Evolutionary conservation across 2,888 invertebrate species (phyloP), one percentile per base, ranked within the genome.

Genomic region (Cerceris ruficornis): DNA sequence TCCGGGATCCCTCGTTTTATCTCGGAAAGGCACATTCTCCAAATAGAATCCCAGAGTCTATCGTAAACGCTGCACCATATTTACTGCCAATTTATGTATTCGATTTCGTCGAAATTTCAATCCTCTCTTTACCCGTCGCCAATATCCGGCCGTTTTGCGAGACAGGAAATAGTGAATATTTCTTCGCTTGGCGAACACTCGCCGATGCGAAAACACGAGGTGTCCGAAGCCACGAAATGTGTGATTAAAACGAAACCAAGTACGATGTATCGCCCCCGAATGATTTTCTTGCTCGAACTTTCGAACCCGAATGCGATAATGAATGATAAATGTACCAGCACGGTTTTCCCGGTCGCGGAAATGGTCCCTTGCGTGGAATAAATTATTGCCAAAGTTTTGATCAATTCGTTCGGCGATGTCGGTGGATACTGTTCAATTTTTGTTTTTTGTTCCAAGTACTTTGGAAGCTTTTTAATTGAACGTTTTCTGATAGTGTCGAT

Each of bases 21-120:
- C 13, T n/a, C 13, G n/a, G 50, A 50, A 13, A 50, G 6, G 13
- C 17, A 52, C n/a, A 52, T 41, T 55, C 11, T 17, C 8, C 8
- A 55, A 8, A 17, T 7, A 17, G 41, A 58, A 58, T 41, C 15
- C 17, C 15, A 13, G 17, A 55, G 55, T 55, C 11, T 49, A 6
- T 46, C 15, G 46, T 13, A 28, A 28, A n/a, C 15, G 17, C 6
- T 7, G 11, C n/a, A 39, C 4, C 17, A 60, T 55, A n/a, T 15
- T 43, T 28, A 28, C 15, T 46, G 43, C 11, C 60, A n/a, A 77
- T 67, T 68, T 77, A 69, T 71, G 77, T 78, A 70, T 77, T 28
- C 67, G 14, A 60, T 67, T 68, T 55, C 66, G 65, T 67, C n/a
- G 62, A 39, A 64, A 70, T 57, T 67, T 65, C 69, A 49, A 41